Base-by-base conservation (phyloP, 1,140 invertebrate genomes). In the Drosophila erecta region DNA sequence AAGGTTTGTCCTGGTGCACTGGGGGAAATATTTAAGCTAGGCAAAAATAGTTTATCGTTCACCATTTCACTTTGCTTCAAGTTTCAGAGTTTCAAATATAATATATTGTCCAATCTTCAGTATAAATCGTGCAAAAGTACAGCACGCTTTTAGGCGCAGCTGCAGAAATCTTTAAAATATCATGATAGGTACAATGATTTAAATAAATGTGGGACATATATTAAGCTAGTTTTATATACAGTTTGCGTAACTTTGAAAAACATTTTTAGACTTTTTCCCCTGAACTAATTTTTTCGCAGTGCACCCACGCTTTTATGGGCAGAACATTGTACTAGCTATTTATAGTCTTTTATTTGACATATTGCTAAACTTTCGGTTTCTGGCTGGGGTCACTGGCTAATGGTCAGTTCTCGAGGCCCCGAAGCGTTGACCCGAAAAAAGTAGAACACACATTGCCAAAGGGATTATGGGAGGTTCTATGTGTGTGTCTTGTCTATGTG, bases 351-450 rank as follows among this genome's bases (percentile, higher is more conserved):
- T 67, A 41, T 69, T 79, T 83, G 76, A 83, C 75, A 76, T 65
- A 89, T 79, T 76, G 76, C 66, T 73, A 79, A 89, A 87, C 70
- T 89, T 87, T 89, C 62, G 55, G 44, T 74, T 72, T 66, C 61
- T 60, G 37, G 24, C 44, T 46, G 33, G 53, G 65, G 50, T 55
- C 78, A 70, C 5, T 51, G 15, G 47, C 24, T 33, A 50, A 50
- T 59, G 67, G 64, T 83, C 79, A 72, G 65, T 46, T 46, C 65
- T 54, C 12, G 55, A 55, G 53, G 35, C 24, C 43, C 41, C n/a
- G 38, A 89, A 81, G 56, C 83, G 76, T 83, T 89, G 83, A 89
- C 83, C 84, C 65, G 75, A 57, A 66, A 79, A 83, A 76, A 58
- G 59, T 83, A 75, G 75, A 77, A 70, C 79, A 78, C 59, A 51